Conservation (phyloP, 2,888 invertebrate genomes). For the Deilephila porcellus region DNA sequence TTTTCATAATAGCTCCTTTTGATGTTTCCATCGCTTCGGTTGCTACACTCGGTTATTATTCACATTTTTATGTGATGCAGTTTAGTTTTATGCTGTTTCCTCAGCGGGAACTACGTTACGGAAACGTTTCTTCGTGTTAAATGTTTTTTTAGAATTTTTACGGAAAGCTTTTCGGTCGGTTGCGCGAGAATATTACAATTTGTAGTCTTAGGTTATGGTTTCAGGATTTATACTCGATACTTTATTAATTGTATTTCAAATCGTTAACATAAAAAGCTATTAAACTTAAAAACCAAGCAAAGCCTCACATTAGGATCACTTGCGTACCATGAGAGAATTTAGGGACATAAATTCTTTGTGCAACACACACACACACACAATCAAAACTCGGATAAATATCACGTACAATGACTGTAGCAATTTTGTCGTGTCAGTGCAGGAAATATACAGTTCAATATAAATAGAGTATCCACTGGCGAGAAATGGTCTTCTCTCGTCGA, state of each 20-base stretch:
- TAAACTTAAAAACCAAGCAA: too few species aligned
- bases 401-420: too few species aligned
- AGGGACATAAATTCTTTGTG: too few species aligned
- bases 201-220: not conserved
- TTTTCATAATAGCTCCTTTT: slow-evolving; percentile 82
- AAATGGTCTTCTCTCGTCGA: too few species aligned
- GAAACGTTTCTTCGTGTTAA: slow-evolving; percentile 26
- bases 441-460: too few species aligned
- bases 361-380: too few species aligned
- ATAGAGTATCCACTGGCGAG: too few species aligned
- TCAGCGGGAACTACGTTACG: slow-evolving; percentile 33
- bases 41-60: slow-evolving; percentile 55
- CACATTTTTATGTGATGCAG: slow-evolving; percentile 66
- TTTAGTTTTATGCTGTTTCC: slow-evolving; percentile 67
- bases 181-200: not conserved
- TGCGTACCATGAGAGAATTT: too few species aligned
- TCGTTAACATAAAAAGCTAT: not conserved
- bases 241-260: not conserved
- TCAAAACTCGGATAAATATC: too few species aligned
- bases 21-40: slow-evolving; percentile 60
- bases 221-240: not conserved
- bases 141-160: slow-evolving; percentile 1
- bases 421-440: too few species aligned
- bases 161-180: not conserved
- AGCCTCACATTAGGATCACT: too few species aligned